Conservation (phyloP, 2,797 vertebrate genomes). For the Aplochiton taeniatus region DNA sequence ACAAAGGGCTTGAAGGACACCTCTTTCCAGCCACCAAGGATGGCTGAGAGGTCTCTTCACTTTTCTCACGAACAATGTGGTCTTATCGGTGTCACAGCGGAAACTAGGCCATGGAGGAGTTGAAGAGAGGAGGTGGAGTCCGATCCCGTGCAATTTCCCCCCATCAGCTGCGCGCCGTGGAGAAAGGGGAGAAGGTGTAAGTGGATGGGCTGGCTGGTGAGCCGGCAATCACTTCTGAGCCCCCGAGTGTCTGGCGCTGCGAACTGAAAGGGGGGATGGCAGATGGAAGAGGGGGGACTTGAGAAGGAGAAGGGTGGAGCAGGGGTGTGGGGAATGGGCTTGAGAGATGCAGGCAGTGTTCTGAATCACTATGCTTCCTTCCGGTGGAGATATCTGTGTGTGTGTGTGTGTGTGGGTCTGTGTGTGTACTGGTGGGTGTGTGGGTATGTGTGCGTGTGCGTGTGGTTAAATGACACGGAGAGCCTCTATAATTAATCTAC, state of each 20-base stretch:
- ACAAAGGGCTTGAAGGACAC: background rate
- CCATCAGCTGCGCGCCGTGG: constrained; percentile 40
- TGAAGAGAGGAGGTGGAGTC: constrained; percentile 35
- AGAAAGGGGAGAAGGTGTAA: constrained; percentile 40
- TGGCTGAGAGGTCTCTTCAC: background rate
- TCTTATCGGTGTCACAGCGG: constrained; percentile 29
- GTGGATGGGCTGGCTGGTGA: constrained; percentile 46
- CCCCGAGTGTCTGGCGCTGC: constrained; percentile 28
- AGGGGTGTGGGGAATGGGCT: background rate
- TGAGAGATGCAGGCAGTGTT: background rate
- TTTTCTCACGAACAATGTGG: constrained; percentile 12
- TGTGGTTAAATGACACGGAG: constrained; percentile 37
- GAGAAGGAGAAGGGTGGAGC: constrained; percentile 6
- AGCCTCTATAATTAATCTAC: constrained; percentile 59
- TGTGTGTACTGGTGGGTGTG: constrained; percentile 14
- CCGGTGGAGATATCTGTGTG: constrained; percentile 1
- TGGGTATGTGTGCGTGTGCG: background rate
- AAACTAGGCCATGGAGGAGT: constrained; percentile 61
- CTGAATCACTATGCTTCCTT: constrained; percentile 29
- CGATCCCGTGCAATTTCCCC: constrained; percentile 46
- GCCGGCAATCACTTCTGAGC: constrained; percentile 51
- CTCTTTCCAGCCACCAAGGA: background rate
- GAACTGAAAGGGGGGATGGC: constrained; percentile 12
- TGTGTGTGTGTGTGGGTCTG: background rate
- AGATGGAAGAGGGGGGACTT: background rate